Evolutionary conservation across 2,113 vertebrate genomes (phyloP), one percentile per base, ranked within the genome.

Genomic region (Mustelus asterias): DNA sequence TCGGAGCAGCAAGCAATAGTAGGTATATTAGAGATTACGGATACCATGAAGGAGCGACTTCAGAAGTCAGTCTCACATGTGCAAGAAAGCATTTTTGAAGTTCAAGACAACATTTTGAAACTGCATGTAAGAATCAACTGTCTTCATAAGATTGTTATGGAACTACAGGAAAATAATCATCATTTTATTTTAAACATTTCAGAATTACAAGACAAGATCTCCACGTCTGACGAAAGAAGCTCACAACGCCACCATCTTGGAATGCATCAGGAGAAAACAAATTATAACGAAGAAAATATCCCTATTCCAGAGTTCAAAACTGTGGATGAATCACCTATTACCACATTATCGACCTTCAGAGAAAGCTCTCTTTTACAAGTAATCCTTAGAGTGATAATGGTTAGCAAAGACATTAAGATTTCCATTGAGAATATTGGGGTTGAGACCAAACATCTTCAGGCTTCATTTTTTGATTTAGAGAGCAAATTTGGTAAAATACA

Each of bases 381-480:
- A 48, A 95, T 95, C 24, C 94, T 48, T 72, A 95, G 70, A 72
- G 37, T 76, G 20, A 95, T 95, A 48, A 54, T 44, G 69, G 11
- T 95, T 48, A 95, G 67, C 41, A 54, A 44, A 72, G 94, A 76
- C 44, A 72, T 95, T 95, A 70, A 72, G 44, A 44, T 72, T 41
- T 72, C 94, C 41, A 76, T 95, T 72, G 41, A 95, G 44, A 48
- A 54, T 26, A 72, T 95, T 72, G 67, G 29, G 67, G 6, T 54
- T 26, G 94, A 95, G 13, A 72, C 65, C 69, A 95, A 54, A 76
- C 11, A 76, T 33, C 94, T 95, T 95, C 94, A 95, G 65, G 6
- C 22, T 54, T 95, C 69, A 76, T 29, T 72, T 72, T 72, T 95
- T 95, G 94, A 95, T 29, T 44, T 95, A 72, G 94, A 95, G 41